Evolutionary conservation across 2,888 invertebrate species (phyloP).

Genomic region (Stenurella melanura): DNA sequence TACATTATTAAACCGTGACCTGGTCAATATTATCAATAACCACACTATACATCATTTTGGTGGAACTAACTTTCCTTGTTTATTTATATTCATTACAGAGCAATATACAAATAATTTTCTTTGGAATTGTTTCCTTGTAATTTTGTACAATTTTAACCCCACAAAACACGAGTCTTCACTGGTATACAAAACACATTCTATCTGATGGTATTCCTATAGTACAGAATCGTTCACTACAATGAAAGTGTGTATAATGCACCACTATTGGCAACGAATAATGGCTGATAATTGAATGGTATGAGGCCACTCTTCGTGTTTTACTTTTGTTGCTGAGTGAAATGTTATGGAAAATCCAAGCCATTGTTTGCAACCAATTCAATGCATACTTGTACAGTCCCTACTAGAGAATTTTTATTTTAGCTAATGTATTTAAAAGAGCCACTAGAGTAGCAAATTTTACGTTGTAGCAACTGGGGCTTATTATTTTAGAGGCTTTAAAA

Average conservation of each 20-base stretch:
- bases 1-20: too few species aligned
- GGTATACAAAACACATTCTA: background rate
- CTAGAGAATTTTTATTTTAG: background rate
- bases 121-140: background rate
- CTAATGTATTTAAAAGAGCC: background rate
- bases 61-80: too few species aligned
- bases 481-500: background rate
- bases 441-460: background rate
- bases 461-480: background rate
- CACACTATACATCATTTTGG: too few species aligned
- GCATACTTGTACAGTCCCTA: conserved; percentile 14
- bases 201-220: background rate
- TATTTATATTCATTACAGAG: too few species aligned
- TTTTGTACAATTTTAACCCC: background rate
- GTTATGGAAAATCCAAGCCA: conserved; percentile 35
- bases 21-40: too few species aligned
- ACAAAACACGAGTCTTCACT: background rate
- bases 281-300: conserved; percentile 36
- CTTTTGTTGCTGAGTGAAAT: conserved; percentile 21
- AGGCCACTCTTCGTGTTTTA: conserved; percentile 21
- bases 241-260: conserved; percentile 21
- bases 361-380: conserved; percentile 34
- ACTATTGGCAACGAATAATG: conserved; percentile 15
- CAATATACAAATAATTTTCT: too few species aligned
- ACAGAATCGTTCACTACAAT: conserved; percentile 8